Evolutionary conservation across 2,797 vertebrate genomes (phyloP).

Genomic region (Periparus ater): DNA sequence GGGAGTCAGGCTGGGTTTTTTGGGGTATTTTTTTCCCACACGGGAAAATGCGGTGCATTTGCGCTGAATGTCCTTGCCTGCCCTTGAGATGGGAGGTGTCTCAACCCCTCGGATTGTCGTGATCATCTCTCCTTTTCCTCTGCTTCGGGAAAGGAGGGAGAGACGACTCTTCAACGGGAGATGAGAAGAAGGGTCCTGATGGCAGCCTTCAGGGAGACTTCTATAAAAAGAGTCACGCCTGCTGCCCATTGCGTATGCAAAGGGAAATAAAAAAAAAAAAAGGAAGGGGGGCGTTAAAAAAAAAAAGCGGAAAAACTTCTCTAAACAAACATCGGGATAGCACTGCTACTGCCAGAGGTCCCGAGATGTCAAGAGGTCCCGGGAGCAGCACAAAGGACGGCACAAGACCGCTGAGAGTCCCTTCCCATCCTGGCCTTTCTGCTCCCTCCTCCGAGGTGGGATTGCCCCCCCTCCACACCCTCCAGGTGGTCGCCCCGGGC

Average conservation of each 20-base stretch:
- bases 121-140: neutral
- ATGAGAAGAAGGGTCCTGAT: neutral
- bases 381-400: conserved; percentile 26
- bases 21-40: fast-evolving
- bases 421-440: neutral
- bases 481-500: neutral
- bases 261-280: neutral
- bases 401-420: neutral
- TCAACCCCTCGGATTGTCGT: neutral
- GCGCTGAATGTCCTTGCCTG: neutral
- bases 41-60: neutral
- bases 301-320: conserved; percentile 40
- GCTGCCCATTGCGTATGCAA: neutral
- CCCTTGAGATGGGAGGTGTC: neutral
- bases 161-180: neutral
- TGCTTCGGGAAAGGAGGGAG: neutral
- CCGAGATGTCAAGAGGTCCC: conserved; percentile 53
- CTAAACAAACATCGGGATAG: conserved; percentile 74
- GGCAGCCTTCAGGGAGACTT: neutral
- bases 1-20: neutral
- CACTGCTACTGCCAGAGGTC: conserved; percentile 67
- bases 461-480: neutral
- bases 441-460: neutral
- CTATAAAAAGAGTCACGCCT: conserved; percentile 20
- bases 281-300: neutral